Conservation (phyloP, 1,140 invertebrate genomes). For the Doryteuthis pealeii region DNA sequence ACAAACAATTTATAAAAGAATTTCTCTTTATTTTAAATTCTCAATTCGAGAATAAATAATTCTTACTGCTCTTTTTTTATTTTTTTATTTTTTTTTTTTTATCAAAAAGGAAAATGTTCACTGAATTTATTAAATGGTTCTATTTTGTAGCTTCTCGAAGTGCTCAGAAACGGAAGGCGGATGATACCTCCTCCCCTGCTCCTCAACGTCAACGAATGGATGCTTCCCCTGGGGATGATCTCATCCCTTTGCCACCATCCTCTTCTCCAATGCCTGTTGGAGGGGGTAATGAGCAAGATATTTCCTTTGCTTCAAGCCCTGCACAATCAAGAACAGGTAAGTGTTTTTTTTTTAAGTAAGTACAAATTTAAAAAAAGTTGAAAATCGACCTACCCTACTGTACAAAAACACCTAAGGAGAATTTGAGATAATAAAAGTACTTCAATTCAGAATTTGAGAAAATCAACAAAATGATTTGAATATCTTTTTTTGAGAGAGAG, state of each 20-base stretch:
- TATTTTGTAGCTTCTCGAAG: background rate
- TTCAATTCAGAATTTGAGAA: background rate
- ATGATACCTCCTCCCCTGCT: background rate
- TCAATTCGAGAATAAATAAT: no score
- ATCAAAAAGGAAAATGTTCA: no score
- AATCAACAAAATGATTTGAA: background rate
- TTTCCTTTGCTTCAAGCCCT: constrained; percentile 12
- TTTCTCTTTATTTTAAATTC: background rate
- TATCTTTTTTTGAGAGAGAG: background rate
- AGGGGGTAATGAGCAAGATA: background rate
- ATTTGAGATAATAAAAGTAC: background rate
- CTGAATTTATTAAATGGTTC: no score
- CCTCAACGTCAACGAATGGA: constrained; percentile 11
- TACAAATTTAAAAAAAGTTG: background rate
- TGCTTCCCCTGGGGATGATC: constrained; percentile 14
- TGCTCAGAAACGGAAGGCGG: background rate
- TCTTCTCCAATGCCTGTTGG: constrained; percentile 14
- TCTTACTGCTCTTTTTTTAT: no score
- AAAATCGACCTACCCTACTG: no score
- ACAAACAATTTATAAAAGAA: background rate
- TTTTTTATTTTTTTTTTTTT: no score
- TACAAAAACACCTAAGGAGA: background rate
- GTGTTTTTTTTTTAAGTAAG: background rate
- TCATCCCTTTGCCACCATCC: constrained; percentile 12
- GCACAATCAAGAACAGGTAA: constrained; percentile 8